Base-by-base conservation (phyloP, 2,888 invertebrate species). In the Macroteleia sp. region DNA sequence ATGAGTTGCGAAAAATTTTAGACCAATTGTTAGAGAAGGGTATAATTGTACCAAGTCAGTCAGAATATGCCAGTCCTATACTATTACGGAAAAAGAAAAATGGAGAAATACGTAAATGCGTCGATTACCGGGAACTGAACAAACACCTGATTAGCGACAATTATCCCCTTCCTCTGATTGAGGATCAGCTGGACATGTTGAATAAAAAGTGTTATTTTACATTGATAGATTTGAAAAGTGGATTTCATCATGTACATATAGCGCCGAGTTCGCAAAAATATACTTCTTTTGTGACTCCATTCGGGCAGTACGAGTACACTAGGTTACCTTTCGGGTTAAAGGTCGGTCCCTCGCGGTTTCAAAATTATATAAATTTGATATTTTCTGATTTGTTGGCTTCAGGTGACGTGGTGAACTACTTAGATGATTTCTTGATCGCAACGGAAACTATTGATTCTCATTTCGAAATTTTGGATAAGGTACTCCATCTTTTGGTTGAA, bases 121-220 rank as follows among this genome's bases (percentile, higher is more conserved):
- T 46, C 0, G 46, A 46, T n/a, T 61, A 36, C 8, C 14, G 46
- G 0, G 25, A 61, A 8, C 10, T 34, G 1, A 61, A 61, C 25
- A 44, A 46, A 14, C 12, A 46, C 17, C n/a, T 61, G 9, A 61
- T 61, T n/a, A 46, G 25, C 16, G 46, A 61, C 36, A 46, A 61
- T 25, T 32, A 36, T n/a, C 61, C 46, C 9, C 25, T 25, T 25
- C 25, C 25, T 25, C 6, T 25, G 25, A 25, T 25, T 6, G 25
- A 25, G 6, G 25, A 25, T 25, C 4, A n/a, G n/a, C n/a, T n/a
- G n/a, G n/a, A n/a, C n/a, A n/a, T n/a, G n/a, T n/a, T n/a, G n/a
- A n/a, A n/a, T n/a, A n/a, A n/a, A n/a, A n/a, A n/a, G n/a, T n/a
- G n/a, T n/a, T n/a, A n/a, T n/a, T n/a, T n/a, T n/a, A n/a, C n/a